phyloP scores from a whole-genome alignment of 2,797 vertebrate species.

The Nyctalus aviator region DNA sequence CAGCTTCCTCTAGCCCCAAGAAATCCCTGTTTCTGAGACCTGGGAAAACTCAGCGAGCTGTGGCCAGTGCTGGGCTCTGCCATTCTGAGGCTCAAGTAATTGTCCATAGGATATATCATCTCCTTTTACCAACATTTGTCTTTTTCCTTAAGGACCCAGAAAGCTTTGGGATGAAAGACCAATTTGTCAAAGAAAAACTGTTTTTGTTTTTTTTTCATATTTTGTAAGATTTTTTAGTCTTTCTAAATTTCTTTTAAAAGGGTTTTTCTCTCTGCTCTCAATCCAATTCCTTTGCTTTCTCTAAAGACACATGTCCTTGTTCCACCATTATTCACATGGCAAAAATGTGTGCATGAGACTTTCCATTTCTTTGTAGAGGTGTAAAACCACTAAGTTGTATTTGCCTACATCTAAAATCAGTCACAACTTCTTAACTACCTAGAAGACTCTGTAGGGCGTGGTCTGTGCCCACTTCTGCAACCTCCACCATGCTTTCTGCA shows the following conservation, averaged over 20 bases:
- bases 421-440: neutral
- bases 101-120: neutral
- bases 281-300: neutral
- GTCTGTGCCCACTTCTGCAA: neutral
- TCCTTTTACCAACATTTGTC: neutral
- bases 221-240: neutral
- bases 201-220: neutral
- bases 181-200: neutral
- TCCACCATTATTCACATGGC: neutral
- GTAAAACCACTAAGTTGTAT: neutral
- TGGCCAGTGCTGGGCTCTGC: neutral
- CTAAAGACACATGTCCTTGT: neutral
- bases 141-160: neutral
- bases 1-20: conserved; percentile 23
- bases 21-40: neutral
- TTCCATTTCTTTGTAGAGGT: neutral
- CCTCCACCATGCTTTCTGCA: neutral
- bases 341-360: neutral
- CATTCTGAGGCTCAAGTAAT: neutral
- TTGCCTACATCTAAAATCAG: neutral
- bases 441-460: neutral
- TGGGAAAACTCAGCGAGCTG: conserved; percentile 13
- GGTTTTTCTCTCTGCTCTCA: neutral
- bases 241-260: neutral
- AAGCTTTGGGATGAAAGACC: neutral